Evolutionary conservation across 2,888 invertebrate genomes (phyloP).

Genomic region (Andrena bicolor): DNA sequence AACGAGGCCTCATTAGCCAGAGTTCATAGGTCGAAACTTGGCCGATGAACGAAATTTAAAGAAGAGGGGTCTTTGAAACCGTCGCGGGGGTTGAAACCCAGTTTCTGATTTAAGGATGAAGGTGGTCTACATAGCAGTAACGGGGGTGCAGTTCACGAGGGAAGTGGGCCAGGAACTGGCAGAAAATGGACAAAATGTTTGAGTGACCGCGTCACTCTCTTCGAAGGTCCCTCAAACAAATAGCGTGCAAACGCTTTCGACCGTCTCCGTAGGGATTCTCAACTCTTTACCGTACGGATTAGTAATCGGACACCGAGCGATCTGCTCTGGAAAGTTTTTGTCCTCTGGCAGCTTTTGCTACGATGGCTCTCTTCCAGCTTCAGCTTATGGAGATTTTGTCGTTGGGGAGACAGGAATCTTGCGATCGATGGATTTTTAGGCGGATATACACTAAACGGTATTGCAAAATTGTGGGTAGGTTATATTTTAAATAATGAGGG

Average conservation of each 20-base stretch:
- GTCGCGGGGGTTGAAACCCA: no score
- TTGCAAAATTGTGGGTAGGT: not conserved
- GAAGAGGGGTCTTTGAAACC: not conserved
- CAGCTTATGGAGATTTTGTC: slow-evolving; percentile 37
- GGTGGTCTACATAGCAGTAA: not conserved
- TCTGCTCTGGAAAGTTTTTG: slow-evolving; percentile 71
- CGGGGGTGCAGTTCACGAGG: not conserved
- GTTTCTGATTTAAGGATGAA: not conserved
- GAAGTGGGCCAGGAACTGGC: slow-evolving; percentile 4
- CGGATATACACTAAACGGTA: not conserved
- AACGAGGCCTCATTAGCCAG: no score
- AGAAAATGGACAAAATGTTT: slow-evolving; percentile 18
- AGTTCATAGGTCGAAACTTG: no score
- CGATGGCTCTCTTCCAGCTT: slow-evolving; percentile 66
- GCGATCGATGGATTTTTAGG: not conserved
- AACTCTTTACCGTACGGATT: slow-evolving; percentile 82
- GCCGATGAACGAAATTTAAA: no score
- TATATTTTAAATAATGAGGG: not conserved
- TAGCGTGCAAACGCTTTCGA: slow-evolving; percentile 53
- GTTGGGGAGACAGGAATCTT: not conserved
- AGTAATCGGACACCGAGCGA: slow-evolving; percentile 80
- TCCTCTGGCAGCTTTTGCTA: slow-evolving; percentile 60
- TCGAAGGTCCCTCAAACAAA: slow-evolving; percentile 61
- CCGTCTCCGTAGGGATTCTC: slow-evolving; percentile 45
- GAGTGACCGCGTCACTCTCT: slow-evolving; percentile 19